Base-by-base conservation (phyloP, 1,140 invertebrate genomes). In the Myzus persicae region DNA sequence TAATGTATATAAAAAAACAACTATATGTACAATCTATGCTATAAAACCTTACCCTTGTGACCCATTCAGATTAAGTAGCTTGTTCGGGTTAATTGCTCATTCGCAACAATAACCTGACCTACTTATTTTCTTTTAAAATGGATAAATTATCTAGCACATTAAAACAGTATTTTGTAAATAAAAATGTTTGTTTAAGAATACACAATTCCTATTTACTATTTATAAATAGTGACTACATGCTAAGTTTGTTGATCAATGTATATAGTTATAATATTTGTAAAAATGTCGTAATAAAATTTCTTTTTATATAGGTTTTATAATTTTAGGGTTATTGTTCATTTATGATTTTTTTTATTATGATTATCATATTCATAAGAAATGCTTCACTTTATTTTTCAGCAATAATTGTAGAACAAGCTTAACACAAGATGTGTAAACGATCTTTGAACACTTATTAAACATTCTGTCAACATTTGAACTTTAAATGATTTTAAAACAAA, bases 101-200 rank as follows among this genome's bases (percentile, higher is more conserved):
- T 36, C 87, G 51, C 20, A 54, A 89, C 18, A 89, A 48, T 54
- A 31, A 87, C 85, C 20, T 89, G 87, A 89, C 87, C 87, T 89
- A 89, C 87, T 26, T 89, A 46, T 51, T 89, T 89, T 89, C 31
- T 51, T 89, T 89, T 51, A 38, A n/a, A 46, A 46, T 87, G 42
- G 84, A 44, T 87, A 87, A 87, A 26, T 87, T 87, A 44, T 46
- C 84, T n/a, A 87, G 26, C 36, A 87, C 38, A 87, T 87, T 87
- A n/a, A 87, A n/a, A 40, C 11, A 26, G 8, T 84, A 42, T 42
- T 84, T 9, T 84, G 22, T 42, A 40, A 84, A 42, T 40, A 84
- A 84, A 24, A 84, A 42, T 42, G 22, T 87, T 85, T 31, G 5
- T 85, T 87, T 44, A 36, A 18, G 18, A 87, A 87, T 59, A 59